These are phyloP conservation scores for Cottoperca gobio DNA, from an alignment of 2,797 vertebrate species.

Conservation along the genomic window DNA sequence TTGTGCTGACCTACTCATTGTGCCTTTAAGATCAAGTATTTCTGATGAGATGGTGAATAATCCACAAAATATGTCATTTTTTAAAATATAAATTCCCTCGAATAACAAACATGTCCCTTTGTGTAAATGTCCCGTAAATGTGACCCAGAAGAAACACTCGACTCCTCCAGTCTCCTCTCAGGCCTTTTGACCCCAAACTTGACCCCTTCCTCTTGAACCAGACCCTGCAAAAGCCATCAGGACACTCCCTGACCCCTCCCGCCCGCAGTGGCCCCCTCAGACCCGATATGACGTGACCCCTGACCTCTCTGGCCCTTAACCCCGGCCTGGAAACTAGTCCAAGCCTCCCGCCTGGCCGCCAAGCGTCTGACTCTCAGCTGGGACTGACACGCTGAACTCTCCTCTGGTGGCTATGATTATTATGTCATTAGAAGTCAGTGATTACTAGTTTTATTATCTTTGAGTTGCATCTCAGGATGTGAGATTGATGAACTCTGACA, in stretches of 20 bases:
- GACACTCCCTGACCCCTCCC: conserved; percentile 12
- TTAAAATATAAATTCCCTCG: not conserved
- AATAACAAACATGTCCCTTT: conserved; percentile 6
- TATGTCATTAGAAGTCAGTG: conserved; percentile 26
- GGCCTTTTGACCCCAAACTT: conserved; percentile 24
- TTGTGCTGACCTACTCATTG: too few species aligned
- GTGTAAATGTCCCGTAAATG: conserved; percentile 14
- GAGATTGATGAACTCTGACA: conserved; percentile 36
- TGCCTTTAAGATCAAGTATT: too few species aligned
- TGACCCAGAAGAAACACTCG: not conserved
- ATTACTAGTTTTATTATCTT: conserved; percentile 23
- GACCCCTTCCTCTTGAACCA: conserved; percentile 10
- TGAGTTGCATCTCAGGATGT: conserved; percentile 55
- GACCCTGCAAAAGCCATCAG: conserved; percentile 38
- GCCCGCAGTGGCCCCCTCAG: not conserved
- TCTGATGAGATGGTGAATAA: too few species aligned
- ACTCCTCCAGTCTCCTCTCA: conserved; percentile 3
- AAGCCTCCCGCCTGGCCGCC: not conserved
- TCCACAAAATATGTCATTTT: not conserved
- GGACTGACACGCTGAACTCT: conserved; percentile 30
- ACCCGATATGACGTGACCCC: not conserved
- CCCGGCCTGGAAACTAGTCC: not conserved
- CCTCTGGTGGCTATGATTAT: conserved; percentile 33
- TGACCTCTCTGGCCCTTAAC: not conserved
- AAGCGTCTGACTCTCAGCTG: not conserved